These are phyloP conservation scores for Novumbra hubbsi DNA, from an alignment of 2,797 vertebrate species.

Conservation along the genomic window DNA sequence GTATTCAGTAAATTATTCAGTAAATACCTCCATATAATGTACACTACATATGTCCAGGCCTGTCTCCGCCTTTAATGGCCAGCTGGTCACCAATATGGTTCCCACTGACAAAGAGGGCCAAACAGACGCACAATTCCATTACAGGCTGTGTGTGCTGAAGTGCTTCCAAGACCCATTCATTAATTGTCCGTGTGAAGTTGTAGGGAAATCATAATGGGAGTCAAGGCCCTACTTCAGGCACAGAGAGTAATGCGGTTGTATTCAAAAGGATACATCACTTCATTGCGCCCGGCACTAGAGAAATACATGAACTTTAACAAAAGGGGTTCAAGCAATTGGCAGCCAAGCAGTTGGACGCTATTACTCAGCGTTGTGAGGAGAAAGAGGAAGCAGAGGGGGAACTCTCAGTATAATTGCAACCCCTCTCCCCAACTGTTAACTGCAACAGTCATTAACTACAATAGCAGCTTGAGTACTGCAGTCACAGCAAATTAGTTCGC, in stretches of 20 bases:
- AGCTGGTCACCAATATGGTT: conserved; percentile 84
- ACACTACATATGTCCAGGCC: conserved; percentile 80
- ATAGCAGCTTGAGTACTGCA: conserved; percentile 79
- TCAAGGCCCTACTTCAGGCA: conserved; percentile 63
- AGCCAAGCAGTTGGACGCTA: conserved; percentile 69
- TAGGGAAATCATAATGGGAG: conserved; percentile 75
- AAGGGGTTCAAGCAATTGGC: conserved; percentile 77
- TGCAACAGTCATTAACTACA: conserved; percentile 84
- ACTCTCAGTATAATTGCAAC: conserved; percentile 78
- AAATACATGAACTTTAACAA: conserved; percentile 82
- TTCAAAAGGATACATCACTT: conserved; percentile 78
- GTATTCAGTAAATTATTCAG: conserved; percentile 81
- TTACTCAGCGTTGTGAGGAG: conserved; percentile 68
- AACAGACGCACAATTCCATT: conserved; percentile 73
- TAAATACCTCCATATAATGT: conserved; percentile 79
- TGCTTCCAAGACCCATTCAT: conserved; percentile 77
- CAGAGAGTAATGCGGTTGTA: conserved; percentile 71
- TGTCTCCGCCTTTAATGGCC: conserved; percentile 77
- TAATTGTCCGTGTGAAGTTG: conserved; percentile 79
- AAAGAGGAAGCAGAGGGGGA: conserved; percentile 52
- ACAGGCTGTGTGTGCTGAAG: conserved; percentile 67
- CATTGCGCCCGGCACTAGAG: conserved; percentile 70
- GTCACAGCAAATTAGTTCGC: conserved; percentile 81
- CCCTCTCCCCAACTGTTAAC: conserved; percentile 79
- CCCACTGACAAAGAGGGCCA: conserved; percentile 68